Evolutionary conservation across 1,140 invertebrate genomes (phyloP).

Genomic region (Drosophila rhopaloa): DNA sequence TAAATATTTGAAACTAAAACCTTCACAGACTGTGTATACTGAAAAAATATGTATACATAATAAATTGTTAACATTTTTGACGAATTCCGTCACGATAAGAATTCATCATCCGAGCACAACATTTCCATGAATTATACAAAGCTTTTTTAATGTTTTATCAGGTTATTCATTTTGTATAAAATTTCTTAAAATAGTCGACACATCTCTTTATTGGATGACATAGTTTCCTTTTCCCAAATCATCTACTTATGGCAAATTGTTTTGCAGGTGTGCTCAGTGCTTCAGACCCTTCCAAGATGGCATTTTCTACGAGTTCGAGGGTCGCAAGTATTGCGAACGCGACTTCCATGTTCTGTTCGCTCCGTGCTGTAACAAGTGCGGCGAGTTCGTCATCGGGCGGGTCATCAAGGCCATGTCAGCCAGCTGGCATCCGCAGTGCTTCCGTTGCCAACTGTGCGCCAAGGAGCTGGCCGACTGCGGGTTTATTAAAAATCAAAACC

Average conservation of each 20-base stretch:
- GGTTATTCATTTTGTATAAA: not conserved
- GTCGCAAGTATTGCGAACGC: constrained; percentile 99
- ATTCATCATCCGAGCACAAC: not conserved
- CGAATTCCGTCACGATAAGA: not conserved
- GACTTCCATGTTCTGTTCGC: constrained; percentile 99
- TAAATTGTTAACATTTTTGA: not conserved
- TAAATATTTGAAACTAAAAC: no score
- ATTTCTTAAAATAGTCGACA: not conserved
- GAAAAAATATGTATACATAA: no score
- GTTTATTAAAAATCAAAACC: constrained; percentile 96
- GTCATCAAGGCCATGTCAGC: constrained; percentile 99
- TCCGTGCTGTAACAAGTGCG: constrained; percentile 98
- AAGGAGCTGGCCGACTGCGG: constrained; percentile 97
- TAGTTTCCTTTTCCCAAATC: not conserved
- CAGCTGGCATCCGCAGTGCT: constrained; percentile 99
- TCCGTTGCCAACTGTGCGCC: constrained; percentile 97
- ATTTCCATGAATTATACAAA: not conserved
- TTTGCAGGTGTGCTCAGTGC: constrained; percentile 97
- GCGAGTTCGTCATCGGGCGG: constrained; percentile 97
- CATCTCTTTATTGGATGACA: not conserved
- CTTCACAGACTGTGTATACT: no score
- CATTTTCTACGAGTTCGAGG: constrained; percentile 99
- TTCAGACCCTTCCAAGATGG: constrained; percentile 99
- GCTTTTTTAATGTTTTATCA: not conserved
- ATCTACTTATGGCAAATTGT: not conserved